Base-by-base conservation (phyloP, 2,113 vertebrate species). In the Gymnocephalus cernua region DNA sequence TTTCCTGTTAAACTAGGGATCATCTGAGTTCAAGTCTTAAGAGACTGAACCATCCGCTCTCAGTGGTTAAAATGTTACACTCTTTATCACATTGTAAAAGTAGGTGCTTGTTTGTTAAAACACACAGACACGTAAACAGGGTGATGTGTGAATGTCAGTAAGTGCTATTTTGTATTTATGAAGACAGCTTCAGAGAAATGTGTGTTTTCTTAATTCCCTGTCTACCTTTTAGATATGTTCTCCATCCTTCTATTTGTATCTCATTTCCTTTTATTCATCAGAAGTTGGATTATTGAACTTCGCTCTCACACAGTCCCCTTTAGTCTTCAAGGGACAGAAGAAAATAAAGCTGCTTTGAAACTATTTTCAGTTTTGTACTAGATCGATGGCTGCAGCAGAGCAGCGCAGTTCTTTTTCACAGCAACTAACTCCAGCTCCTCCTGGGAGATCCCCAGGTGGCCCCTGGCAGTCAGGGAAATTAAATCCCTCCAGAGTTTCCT, bases 261-360 rank as follows among this genome's bases (percentile, higher is more conserved):
- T 65, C 0, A 5, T 29, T 41, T 35, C 18, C 41, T 68, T 50
- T 73, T 59, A 32, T 72, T 27, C 38, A 68, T 45, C 18, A 51
- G 25, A 79, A 50, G 15, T 45, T 74, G 45, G 38, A 25, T 70
- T 63, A 76, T 79, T 74, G n/a, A 79, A 83, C 85, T 51, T 68
- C 16, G 41, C 53, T 67, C 77, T 69, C 71, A 47, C 38, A 41
- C 44, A 56, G 48, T 48, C 0, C 3, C 50, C 11, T 73, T 77
- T 69, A 59, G 72, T 74, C 48, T 27, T 65, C 9, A 63, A 44
- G 68, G 38, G 18, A 58, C 21, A 74, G 32, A 45, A 66, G 66
- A 66, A 73, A 75, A 87, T 53, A 27, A 68, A 74, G 58, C 63
- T 27, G 54, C 83, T 79, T 75, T 83, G 23, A 79, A 73, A 84